A percentile compares a stretch with the other conserved stretches of the same genome.
These are phyloP conservation scores for Crioceris asparagi DNA, from an alignment of 2,888 invertebrate genomes.

Conservation along the genomic window DNA sequence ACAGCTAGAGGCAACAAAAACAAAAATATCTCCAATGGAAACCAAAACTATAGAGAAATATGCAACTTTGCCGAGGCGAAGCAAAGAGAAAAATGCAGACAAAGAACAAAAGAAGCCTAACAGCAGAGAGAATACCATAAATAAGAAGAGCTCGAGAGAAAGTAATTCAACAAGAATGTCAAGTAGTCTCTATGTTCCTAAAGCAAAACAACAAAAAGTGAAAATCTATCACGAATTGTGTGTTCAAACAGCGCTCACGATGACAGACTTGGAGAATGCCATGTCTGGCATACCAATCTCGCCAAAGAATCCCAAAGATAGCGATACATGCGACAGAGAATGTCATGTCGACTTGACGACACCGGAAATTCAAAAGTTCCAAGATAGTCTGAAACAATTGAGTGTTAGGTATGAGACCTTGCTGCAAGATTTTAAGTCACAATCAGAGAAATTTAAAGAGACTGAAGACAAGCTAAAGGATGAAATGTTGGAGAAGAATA, in stretches of 20 bases:
- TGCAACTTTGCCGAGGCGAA: constrained; percentile 65
- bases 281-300: constrained; percentile 47
- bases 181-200: constrained; percentile 34
- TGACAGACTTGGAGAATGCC: constrained; percentile 60
- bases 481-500: constrained; percentile 62
- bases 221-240: constrained; percentile 72
- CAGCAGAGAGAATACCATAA: constrained; percentile 20
- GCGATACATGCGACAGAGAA: constrained; percentile 29
- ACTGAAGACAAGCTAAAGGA: constrained; percentile 53
- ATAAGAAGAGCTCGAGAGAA: constrained; percentile 19
- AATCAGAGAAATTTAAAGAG: constrained; percentile 40
- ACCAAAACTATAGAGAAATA: constrained; percentile 57
- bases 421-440: constrained; percentile 35
- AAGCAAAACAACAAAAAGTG: constrained; percentile 42
- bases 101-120: constrained; percentile 18
- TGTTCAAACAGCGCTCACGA: constrained; percentile 65
- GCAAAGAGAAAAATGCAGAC: constrained; percentile 51
- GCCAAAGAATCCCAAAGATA: constrained; percentile 28
- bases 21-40: constrained; percentile 31
- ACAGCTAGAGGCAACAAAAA: constrained; percentile 26
- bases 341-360: constrained; percentile 48
- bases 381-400: constrained; percentile 46
- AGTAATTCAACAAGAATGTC: constrained; percentile 30
- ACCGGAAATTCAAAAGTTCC: constrained; percentile 51
- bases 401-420: constrained; percentile 53